Conservation (phyloP, 2,797 vertebrate genomes). For the Periparus ater region DNA sequence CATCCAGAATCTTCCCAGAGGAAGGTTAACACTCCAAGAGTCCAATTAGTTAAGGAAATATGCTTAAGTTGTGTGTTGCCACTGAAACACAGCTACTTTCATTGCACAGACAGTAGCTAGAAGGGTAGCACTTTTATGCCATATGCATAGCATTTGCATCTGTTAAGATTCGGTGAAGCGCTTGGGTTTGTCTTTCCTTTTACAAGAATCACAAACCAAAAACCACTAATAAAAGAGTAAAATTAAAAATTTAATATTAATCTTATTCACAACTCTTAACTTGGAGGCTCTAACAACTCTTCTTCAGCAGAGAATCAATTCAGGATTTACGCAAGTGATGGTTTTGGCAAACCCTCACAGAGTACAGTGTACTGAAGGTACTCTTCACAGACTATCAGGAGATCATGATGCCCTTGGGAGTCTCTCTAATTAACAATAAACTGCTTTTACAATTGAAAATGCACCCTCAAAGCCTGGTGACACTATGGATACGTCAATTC, state of each 20-base stretch:
- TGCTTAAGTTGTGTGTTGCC: not conserved
- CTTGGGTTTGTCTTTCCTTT: slow-evolving; percentile 4
- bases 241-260: slow-evolving; percentile 52
- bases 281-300: slow-evolving; percentile 65
- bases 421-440: slow-evolving; percentile 81
- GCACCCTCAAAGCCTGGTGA: slow-evolving; percentile 71
- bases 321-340: slow-evolving; percentile 60
- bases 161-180: not conserved
- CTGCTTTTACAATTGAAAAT: slow-evolving; percentile 76
- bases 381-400: slow-evolving; percentile 71
- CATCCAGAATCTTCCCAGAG: not conserved
- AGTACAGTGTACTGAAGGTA: slow-evolving; percentile 61
- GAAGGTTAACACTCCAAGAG: not conserved
- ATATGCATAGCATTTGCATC: not conserved
- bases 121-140: not conserved
- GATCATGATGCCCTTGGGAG: slow-evolving; percentile 77
- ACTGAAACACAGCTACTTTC: not conserved
- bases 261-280: slow-evolving; percentile 63
- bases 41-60: slow-evolving; percentile 10
- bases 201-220: slow-evolving; percentile 63
- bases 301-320: slow-evolving; percentile 72
- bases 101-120: not conserved
- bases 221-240: slow-evolving; percentile 36
- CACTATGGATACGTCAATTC: slow-evolving; percentile 70
- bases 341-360: slow-evolving; percentile 74